Base-by-base conservation (phyloP, 1,140 invertebrate genomes). In the Ceratina australensis region DNA sequence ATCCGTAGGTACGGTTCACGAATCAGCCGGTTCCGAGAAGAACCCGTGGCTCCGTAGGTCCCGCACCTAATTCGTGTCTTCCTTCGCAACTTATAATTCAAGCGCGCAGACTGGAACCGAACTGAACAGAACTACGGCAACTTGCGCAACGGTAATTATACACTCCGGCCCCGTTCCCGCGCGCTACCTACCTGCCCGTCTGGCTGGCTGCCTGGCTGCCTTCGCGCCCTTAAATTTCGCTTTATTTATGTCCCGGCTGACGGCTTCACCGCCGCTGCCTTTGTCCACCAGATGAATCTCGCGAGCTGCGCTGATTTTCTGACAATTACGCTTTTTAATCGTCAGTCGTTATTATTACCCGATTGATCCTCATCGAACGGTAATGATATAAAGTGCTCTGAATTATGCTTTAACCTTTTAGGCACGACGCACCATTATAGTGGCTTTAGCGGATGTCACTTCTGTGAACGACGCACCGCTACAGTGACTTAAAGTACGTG, bases 71-170 rank as follows among this genome's bases (percentile, higher is more conserved):
- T 92, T 92, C 89, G 90, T 89, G 88, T 91, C 91, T 92, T 92
- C 90, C 91, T 92, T 90, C 80, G 90, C 88, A 91, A 92, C 90
- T 92, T 91, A 91, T 92, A 92, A 92, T 92, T 92, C 91, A 92
- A 92, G 87, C 89, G 86, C 90, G 90, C 88, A 91, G 91, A 92
- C 90, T 92, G 91, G 91, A 92, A 92, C 91, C 89, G 88, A 92
- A 90, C 87, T 86, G 88, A 90, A 87, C 89, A 88, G 87, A 89
- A 89, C 87, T 89, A 89, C 89, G 89, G 87, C 82, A 91, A 91
- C 90, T 91, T 90, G 89, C 87, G 81, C 89, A 89, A 89, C 90
- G 89, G 91, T 92, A 92, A 92, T 92, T 92, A 92, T 92, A 92
- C 91, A 89, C 90, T 91, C 84, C 88, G 89, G 88, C 79, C 84